These are phyloP conservation scores for Helarctos malayanus DNA, from an alignment of 2,797 vertebrate species.

Conservation along the genomic window DNA sequence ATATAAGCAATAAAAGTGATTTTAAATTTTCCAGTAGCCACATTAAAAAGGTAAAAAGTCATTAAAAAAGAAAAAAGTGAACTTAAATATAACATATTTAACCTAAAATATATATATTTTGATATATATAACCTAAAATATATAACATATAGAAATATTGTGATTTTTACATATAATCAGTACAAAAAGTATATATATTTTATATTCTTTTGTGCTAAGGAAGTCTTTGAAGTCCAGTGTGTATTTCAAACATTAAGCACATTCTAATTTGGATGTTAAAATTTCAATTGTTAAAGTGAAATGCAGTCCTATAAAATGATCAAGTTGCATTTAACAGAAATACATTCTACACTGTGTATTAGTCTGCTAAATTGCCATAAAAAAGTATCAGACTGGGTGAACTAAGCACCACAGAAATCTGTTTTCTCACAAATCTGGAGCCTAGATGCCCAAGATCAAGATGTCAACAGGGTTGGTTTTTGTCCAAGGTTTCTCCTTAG, in stretches of 20 bases:
- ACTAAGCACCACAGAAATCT: background rate
- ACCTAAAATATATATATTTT: background rate
- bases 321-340: background rate
- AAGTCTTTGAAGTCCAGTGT: background rate
- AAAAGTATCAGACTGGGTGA: background rate
- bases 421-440: background rate
- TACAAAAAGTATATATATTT: background rate
- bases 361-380: background rate
- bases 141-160: background rate
- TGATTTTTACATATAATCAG: background rate
- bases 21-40: background rate
- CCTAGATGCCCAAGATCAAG: background rate
- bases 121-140: background rate
- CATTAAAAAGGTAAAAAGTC: background rate
- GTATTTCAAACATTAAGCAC: background rate
- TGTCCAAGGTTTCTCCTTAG: background rate
- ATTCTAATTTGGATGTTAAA: background rate
- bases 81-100: background rate
- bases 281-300: conserved; percentile 6
- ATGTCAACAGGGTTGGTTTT: background rate
- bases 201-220: background rate
- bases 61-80: background rate
- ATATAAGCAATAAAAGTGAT: background rate
- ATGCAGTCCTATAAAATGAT: background rate
- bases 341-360: background rate